Base-by-base conservation (phyloP, 2,797 vertebrate species). In the Paedocypris micromegethes region DNA sequence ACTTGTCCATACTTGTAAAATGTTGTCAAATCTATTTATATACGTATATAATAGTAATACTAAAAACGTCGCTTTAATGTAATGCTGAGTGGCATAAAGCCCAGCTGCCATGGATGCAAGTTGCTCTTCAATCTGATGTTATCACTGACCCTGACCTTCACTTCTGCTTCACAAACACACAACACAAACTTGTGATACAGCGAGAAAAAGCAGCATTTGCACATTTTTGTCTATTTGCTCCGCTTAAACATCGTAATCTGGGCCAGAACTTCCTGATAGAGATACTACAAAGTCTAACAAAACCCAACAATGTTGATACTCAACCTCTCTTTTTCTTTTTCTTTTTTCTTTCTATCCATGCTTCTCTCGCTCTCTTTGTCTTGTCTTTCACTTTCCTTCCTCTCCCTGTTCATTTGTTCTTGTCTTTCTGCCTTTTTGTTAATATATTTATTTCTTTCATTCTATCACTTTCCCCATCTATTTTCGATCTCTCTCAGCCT, bases 191-290 rank as follows among this genome's bases (percentile, higher is more conserved):
- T 43, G 0, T 72, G 83, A 86, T 86, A 86, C 79, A 80, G 48
- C 23, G 23, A 23, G 66, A 78, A 80, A 77, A 45, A 68, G 77
- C 82, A 76, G 73, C 76, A 83, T 80, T 81, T 75, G 85, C 82
- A 83, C 70, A 83, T 81, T 75, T 78, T 67, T 87, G 65, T 86
- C 86, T 88, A 81, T 79, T 85, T 82, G 83, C 75, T 79, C 81
- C 82, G 80, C 76, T 86, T 85, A 88, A 88, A 89, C 85, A 88
- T 66, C 75, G 72, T 75, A 77, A 77, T 77, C 72, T 77, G 77
- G 79, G 76, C 72, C 79, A 76, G 65, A 63, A 72, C 67, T 74
- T 72, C 68, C 78, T 80, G 84, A 88, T 84, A 86, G 73, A 81
- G 78, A 73, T 80, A 78, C 84, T 80, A 82, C 84, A 85, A 83